Percentiles rank a stretch among this genome's conserved stretches.
Evolutionary conservation across 2,797 vertebrate species (phyloP).

Genomic region (Bryconaethiops microstoma): DNA sequence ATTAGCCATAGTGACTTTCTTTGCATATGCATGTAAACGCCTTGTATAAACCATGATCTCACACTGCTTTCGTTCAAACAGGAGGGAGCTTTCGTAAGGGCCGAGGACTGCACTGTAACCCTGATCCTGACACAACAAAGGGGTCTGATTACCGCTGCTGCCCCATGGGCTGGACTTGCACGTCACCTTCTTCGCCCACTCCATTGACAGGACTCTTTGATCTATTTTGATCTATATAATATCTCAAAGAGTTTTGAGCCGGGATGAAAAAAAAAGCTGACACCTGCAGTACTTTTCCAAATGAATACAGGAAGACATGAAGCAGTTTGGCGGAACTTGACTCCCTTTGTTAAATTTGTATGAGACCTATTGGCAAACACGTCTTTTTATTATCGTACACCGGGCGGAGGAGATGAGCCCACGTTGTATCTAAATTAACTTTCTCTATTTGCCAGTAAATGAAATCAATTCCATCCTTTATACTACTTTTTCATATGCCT

Average conservation of each 20-base stretch:
- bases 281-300: slow-evolving; percentile 73
- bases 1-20: neutral
- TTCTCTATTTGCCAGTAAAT: slow-evolving; percentile 95
- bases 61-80: neutral
- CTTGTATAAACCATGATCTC: neutral
- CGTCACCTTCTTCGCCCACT: neutral
- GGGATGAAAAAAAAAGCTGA: neutral
- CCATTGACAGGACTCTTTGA: neutral
- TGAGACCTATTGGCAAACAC: slow-evolving; percentile 95
- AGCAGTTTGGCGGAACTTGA: slow-evolving; percentile 92
- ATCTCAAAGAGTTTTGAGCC: neutral
- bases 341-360: slow-evolving; percentile 96
- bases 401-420: slow-evolving; percentile 88
- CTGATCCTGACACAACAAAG: neutral
- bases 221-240: slow-evolving; percentile 20
- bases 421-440: slow-evolving; percentile 99
- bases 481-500: slow-evolving; percentile 97
- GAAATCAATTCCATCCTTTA: slow-evolving; percentile 98
- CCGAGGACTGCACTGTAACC: neutral
- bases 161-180: neutral
- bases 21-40: slow-evolving; percentile 1
- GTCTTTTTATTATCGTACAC: slow-evolving; percentile 94
- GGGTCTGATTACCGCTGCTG: slow-evolving; percentile 4
- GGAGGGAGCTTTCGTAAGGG: neutral
- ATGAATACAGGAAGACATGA: slow-evolving; percentile 81